Evolutionary conservation across 2,113 vertebrate genomes (phyloP), one percentile per base, ranked within the genome.

Genomic region (Brachyhypopomus gauderio): DNA sequence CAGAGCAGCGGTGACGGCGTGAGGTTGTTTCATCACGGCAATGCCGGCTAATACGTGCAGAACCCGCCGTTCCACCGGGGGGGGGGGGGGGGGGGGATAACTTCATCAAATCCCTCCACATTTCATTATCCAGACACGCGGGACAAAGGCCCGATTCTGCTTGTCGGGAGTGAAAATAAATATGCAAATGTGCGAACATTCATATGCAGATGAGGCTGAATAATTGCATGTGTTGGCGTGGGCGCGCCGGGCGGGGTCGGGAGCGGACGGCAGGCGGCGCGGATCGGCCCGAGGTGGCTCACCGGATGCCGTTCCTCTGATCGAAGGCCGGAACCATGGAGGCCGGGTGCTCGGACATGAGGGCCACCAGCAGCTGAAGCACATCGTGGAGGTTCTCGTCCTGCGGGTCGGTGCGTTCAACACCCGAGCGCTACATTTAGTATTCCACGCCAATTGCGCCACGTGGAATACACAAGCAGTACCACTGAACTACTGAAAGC

Each of bases 291-390:
- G n/a, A 69, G 67, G 80, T 63, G 4, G 84, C 91, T 95, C 93
- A 99, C 97, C 97, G 93, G 94, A 99, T 98, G 89, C 97, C 97
- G 82, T 98, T 98, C 84, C 96, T 96, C 91, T 98, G 97, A 93
- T 99, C 97, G 90, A 99, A 99, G 78, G 97, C 97, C 78, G 97
- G 97, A 87, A 98, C 97, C 97, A 99, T 97, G 77, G 97, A 99
- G 71, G 96, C 95, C 71, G 97, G 97, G 78, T 98, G 97, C 88
- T 99, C 97, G 11, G 97, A 98, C 97, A 99, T 98, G 82, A 99
- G 93, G 84, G 97, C 97, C 83, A 98, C 97, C n/a, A 99, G 90
- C 87, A 99, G 88, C 90, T 99, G 97, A 87, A 99, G 91, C 69
- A 99, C 97, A 89, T 99, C 97, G 84, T 98, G 97, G 86, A 99